Evolutionary conservation across 2,797 vertebrate genomes (phyloP).

Genomic region (Cheirogaleus major): DNA sequence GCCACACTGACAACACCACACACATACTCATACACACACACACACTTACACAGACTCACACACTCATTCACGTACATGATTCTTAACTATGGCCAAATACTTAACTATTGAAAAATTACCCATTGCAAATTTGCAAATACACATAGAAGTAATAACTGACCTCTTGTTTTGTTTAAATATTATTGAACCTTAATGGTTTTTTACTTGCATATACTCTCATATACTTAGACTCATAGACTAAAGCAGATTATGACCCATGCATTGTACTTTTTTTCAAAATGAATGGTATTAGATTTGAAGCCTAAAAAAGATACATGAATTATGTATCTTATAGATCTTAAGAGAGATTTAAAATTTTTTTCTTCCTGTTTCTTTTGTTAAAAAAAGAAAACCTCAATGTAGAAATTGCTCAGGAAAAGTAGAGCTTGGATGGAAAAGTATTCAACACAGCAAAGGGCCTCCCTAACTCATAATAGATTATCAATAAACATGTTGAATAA

Average conservation of each 20-base stretch:
- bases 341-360: background rate
- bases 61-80: background rate
- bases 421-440: background rate
- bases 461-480: background rate
- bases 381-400: background rate
- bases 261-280: background rate
- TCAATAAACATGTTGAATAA: constrained; percentile 30
- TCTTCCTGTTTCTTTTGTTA: constrained; percentile 6
- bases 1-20: background rate
- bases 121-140: background rate
- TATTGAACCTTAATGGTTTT: background rate
- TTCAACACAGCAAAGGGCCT: background rate
- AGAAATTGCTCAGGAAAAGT: constrained; percentile 32
- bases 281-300: background rate
- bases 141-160: background rate
- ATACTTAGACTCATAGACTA: background rate
- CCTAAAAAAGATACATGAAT: background rate
- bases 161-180: background rate
- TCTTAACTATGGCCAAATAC: background rate
- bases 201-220: background rate
- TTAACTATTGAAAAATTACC: background rate
- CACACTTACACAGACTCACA: background rate
- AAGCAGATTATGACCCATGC: background rate
- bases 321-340: background rate
- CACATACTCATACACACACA: background rate